A percentile compares a stretch with the other conserved stretches of the same genome.
These are phyloP conservation scores for Bovichtus variegatus DNA, from an alignment of 2,797 vertebrate genomes.

Conservation along the genomic window DNA sequence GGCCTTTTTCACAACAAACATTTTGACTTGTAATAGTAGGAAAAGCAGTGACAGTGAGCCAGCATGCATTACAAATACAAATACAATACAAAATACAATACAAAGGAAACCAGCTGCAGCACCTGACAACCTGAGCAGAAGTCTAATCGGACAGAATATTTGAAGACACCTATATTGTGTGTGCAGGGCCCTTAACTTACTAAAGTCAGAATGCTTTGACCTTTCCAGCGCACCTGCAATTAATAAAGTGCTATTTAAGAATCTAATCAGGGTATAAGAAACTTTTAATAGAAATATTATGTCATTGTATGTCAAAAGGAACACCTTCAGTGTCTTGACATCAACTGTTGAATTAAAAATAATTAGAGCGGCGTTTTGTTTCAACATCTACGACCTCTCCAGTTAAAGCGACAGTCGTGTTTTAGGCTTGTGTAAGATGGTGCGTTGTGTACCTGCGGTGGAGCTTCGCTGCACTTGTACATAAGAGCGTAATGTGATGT, in stretches of 20 bases:
- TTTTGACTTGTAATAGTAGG: too few relatives aligned
- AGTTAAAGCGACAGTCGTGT: neutral
- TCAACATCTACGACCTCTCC: neutral
- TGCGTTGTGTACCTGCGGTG: constrained; percentile 80
- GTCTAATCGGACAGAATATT: neutral
- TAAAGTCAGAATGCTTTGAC: neutral
- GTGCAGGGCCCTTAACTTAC: neutral
- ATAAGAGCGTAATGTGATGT: constrained; percentile 96
- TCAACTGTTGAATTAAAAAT: neutral
- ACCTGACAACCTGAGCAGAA: neutral
- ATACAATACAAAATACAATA: too few relatives aligned
- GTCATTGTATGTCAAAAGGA: neutral
- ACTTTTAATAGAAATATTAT: neutral
- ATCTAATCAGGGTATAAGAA: neutral
- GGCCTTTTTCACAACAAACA: too few relatives aligned
- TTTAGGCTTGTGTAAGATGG: neutral
- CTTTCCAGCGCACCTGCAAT: neutral
- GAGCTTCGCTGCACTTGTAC: constrained; percentile 89
- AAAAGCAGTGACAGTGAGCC: too few relatives aligned
- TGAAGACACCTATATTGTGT: neutral
- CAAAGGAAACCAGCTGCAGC: too few relatives aligned
- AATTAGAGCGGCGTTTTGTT: neutral
- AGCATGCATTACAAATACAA: too few relatives aligned
- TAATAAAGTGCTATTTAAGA: neutral
- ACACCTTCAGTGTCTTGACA: neutral